These are phyloP conservation scores for Pelodytes ibericus DNA, from an alignment of 2,797 vertebrate genomes.

Conservation along the genomic window DNA sequence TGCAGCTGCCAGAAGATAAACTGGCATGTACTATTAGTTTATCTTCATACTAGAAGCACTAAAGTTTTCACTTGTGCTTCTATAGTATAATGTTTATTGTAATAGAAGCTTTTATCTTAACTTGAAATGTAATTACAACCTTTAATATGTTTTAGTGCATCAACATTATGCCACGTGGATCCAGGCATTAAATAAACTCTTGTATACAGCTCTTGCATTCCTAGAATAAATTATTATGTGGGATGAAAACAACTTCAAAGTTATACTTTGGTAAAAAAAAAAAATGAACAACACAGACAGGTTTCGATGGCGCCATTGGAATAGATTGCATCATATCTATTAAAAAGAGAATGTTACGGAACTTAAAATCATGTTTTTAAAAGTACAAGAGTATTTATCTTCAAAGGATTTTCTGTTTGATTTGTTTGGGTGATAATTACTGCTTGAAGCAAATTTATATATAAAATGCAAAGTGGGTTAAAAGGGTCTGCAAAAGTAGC, in stretches of 20 bases:
- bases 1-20: no score
- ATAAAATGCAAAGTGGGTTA: no score
- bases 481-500: no score
- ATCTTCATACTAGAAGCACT: no score
- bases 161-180: no score
- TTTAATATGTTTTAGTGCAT: no score
- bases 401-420: neutral
- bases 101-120: no score
- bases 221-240: neutral
- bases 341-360: neutral
- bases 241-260: slow-evolving; percentile 2
- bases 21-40: no score
- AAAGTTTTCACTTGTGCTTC: no score
- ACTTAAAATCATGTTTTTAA: neutral
- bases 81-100: no score
- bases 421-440: neutral
- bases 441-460: no score
- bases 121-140: no score
- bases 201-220: neutral
- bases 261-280: neutral
- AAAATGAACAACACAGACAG: neutral
- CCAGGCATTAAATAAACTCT: neutral
- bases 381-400: neutral
- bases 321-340: neutral
- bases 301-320: neutral